Percentiles rank a stretch among this genome's conserved stretches.
Conservation (phyloP, 2,888 invertebrate species). For the Aricia artaxerxes region DNA sequence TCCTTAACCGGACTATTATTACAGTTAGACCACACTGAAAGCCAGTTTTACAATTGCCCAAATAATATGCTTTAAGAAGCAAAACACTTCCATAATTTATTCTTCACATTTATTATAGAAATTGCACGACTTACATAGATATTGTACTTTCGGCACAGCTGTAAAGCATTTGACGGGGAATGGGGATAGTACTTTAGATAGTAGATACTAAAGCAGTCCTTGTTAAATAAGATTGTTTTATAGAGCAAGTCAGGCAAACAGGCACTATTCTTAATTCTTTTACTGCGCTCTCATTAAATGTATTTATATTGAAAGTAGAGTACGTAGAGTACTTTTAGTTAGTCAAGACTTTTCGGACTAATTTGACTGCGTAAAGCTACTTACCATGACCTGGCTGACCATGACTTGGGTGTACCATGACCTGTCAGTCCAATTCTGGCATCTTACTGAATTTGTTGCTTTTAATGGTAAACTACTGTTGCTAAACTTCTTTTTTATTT, state of each 20-base stretch:
- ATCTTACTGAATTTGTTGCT: not conserved
- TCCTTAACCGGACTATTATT: no score
- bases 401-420: not conserved
- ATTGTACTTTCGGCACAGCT: no score
- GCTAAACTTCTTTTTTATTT: not conserved
- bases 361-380: not conserved
- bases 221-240: not conserved
- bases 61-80: no score
- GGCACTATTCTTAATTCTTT: not conserved
- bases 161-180: no score
- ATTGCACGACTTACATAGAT: no score
- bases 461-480: not conserved
- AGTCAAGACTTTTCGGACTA: not conserved
- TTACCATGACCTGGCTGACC: not conserved
- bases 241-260: not conserved
- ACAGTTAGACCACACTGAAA: not conserved
- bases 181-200: not conserved
- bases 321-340: not conserved
- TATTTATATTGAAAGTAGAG: not conserved
- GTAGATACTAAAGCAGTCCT: not conserved
- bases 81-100: no score
- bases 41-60: not conserved
- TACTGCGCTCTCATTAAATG: not conserved
- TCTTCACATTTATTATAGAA: no score
- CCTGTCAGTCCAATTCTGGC: not conserved